Evolutionary conservation across 2,888 invertebrate species (phyloP).

Genomic region (Epicampocera succincta): DNA sequence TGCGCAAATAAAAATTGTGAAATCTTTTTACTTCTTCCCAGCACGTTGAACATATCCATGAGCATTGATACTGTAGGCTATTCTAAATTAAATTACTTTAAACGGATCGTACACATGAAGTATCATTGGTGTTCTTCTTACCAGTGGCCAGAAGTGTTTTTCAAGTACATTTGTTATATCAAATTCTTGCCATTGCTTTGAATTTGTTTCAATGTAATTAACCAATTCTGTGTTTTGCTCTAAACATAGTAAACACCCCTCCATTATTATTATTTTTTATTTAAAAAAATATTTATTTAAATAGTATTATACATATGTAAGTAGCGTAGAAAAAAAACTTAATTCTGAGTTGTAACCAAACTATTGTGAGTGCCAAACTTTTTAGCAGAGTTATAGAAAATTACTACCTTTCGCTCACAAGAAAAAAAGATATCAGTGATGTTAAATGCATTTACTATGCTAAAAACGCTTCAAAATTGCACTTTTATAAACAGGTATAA

Average conservation of each 20-base stretch:
- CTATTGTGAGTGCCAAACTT: too few species aligned
- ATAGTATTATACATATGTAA: too few species aligned
- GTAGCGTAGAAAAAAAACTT: too few species aligned
- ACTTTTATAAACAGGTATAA: too few species aligned
- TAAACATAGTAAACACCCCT: slow-evolving; percentile 52
- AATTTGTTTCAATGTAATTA: slow-evolving; percentile 15
- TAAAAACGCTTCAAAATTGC: too few species aligned
- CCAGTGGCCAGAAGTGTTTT: slow-evolving; percentile 61
- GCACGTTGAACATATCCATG: slow-evolving; percentile 73
- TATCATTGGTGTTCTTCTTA: slow-evolving; percentile 2
- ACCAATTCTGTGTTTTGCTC: slow-evolving; percentile 21
- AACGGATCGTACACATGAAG: too few species aligned
- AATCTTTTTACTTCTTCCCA: slow-evolving; percentile 75
- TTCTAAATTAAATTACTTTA: slow-evolving; percentile 25
- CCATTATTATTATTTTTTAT: slow-evolving; percentile 25
- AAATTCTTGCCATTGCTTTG: slow-evolving; percentile 39
- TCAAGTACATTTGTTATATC: slow-evolving; percentile 39
- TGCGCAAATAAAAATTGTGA: slow-evolving; percentile 74
- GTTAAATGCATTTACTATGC: too few species aligned
- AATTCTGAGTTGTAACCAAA: too few species aligned
- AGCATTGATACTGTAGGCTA: slow-evolving; percentile 2
- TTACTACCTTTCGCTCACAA: too few species aligned
- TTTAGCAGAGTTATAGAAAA: too few species aligned
- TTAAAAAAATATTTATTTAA: too few species aligned
- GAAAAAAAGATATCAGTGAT: too few species aligned